phyloP scores from a whole-genome alignment of 2,888 invertebrate genomes.

The Morpho helenor region DNA sequence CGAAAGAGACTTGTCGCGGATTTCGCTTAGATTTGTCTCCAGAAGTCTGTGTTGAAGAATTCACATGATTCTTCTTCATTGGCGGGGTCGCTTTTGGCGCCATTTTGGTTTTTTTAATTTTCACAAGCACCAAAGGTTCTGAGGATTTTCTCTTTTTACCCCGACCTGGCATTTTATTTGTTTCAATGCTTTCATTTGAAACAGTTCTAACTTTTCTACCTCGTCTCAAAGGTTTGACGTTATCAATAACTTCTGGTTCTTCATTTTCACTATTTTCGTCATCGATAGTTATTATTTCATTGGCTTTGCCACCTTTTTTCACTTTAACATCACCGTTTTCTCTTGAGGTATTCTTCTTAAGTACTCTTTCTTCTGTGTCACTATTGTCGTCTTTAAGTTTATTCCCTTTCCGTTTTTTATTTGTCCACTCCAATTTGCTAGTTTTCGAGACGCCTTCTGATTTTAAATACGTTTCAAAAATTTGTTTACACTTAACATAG shows the following conservation, averaged over 20 bases:
- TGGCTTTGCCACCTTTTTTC: slow-evolving; percentile 23
- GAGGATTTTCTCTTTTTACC: slow-evolving; percentile 51
- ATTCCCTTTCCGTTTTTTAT: slow-evolving; percentile 38
- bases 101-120: slow-evolving; percentile 54
- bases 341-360: slow-evolving; percentile 29
- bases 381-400: slow-evolving; percentile 19
- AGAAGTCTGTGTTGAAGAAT: slow-evolving; percentile 68
- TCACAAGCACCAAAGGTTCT: slow-evolving; percentile 50
- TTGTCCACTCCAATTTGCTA: slow-evolving; percentile 80
- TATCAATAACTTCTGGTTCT: slow-evolving; percentile 19
- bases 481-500: slow-evolving; percentile 83
- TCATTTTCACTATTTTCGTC: slow-evolving; percentile 42
- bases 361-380: slow-evolving; percentile 21
- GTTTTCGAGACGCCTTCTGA: slow-evolving; percentile 75
- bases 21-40: slow-evolving; percentile 43
- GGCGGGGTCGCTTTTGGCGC: slow-evolving; percentile 61
- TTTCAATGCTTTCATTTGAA: slow-evolving; percentile 39
- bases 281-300: slow-evolving; percentile 17
- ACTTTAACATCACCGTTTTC: slow-evolving; percentile 23
- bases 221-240: background rate
- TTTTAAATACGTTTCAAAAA: slow-evolving; percentile 83
- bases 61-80: slow-evolving; percentile 55
- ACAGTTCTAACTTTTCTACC: slow-evolving; percentile 23
- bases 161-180: slow-evolving; percentile 32
- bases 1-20: slow-evolving; percentile 58